These are phyloP conservation scores for Plagodis dolabraria DNA, from an alignment of 2,888 invertebrate genomes.

Conservation along the genomic window DNA sequence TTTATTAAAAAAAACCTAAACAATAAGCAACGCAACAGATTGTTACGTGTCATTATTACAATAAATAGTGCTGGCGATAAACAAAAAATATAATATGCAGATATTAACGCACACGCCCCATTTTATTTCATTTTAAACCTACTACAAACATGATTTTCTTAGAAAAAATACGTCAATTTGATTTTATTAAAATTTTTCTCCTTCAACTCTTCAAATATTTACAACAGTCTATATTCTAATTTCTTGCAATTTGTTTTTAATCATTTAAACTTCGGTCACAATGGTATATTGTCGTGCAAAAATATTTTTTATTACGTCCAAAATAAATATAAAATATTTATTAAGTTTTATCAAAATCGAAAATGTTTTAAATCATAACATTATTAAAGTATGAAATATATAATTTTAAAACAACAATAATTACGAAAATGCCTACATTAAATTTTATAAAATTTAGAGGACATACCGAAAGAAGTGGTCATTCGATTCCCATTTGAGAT, in stretches of 20 bases:
- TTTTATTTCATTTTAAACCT: conserved; percentile 40
- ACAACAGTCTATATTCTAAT: conserved; percentile 61
- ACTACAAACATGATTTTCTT: conserved; percentile 42
- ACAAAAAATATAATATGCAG: conserved; percentile 55
- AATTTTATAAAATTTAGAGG: too few species aligned
- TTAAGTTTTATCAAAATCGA: too few species aligned
- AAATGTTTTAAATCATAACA: too few species aligned
- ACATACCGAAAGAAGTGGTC: too few species aligned
- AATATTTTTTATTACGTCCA: conserved; percentile 21
- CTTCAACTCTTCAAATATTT: conserved; percentile 55
- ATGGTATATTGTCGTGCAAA: conserved; percentile 29
- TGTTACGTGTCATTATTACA: conserved; percentile 27
- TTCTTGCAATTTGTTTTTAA: conserved; percentile 44
- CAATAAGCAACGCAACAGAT: conserved; percentile 5
- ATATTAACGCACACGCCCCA: conserved; percentile 49
- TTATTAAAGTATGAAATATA: too few species aligned
- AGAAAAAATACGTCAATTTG: conserved; percentile 66
- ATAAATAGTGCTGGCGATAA: conserved; percentile 46
- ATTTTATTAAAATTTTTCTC: conserved; percentile 43
- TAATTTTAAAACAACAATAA: too few species aligned
- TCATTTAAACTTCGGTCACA: conserved; percentile 38
- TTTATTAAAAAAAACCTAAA: conserved; percentile 7
- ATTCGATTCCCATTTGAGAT: too few species aligned
- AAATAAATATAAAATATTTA: too few species aligned
- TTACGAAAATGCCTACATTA: too few species aligned